phyloP scores from a whole-genome alignment of 2,797 vertebrate species.

The Parambassis ranga region DNA sequence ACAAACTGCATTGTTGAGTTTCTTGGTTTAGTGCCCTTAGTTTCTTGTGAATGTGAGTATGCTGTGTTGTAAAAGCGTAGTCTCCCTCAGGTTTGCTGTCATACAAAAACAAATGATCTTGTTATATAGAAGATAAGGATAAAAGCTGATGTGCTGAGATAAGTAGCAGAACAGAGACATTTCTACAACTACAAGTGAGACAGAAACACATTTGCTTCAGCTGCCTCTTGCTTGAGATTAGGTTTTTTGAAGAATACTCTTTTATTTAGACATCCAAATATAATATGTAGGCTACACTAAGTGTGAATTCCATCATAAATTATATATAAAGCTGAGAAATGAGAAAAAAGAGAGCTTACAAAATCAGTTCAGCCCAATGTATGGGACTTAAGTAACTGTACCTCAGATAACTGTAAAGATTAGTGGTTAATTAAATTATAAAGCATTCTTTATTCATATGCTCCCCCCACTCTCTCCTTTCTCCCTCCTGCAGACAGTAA shows the following conservation, averaged over 20 bases:
- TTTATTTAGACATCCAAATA: neutral
- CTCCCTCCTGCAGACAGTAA: conserved; percentile 85
- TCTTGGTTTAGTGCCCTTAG: neutral
- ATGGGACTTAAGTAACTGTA: neutral
- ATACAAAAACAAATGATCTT: neutral
- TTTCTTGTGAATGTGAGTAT: neutral
- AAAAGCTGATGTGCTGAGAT: too few species aligned
- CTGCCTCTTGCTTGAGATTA: neutral
- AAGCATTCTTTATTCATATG: too few species aligned
- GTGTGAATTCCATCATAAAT: too few species aligned
- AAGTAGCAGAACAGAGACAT: neutral
- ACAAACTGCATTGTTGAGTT: neutral
- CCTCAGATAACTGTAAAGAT: neutral
- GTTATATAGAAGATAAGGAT: too few species aligned
- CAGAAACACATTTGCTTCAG: neutral
- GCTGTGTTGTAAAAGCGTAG: neutral
- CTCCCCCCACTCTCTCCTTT: too few species aligned
- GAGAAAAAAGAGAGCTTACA: neutral
- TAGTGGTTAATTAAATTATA: neutral
- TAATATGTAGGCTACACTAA: neutral
- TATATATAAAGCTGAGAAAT: neutral
- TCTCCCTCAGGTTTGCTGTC: neutral
- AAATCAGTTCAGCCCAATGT: neutral
- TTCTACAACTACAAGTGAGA: neutral
- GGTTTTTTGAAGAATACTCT: neutral